Conservation (phyloP, 2,797 vertebrate genomes). For the Champsocephalus gunnari region DNA sequence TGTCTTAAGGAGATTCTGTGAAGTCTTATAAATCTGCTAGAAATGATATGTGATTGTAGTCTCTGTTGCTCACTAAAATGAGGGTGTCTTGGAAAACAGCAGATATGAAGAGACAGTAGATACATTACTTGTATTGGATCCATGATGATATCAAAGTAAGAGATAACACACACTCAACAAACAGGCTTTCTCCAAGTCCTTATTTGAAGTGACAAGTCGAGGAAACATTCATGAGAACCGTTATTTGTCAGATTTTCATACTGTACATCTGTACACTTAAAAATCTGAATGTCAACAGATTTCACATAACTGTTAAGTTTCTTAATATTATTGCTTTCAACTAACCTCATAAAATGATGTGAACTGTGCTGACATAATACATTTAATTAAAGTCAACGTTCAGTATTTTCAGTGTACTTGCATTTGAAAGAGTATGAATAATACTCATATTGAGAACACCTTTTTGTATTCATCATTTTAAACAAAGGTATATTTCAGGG, state of each 20-base stretch:
- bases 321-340: no score
- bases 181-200: conserved; percentile 42
- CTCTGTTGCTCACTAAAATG: conserved; percentile 19
- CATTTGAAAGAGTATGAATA: conserved; percentile 1
- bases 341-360: no score
- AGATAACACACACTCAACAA: conserved; percentile 52
- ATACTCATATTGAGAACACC: background rate
- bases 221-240: conserved; percentile 47
- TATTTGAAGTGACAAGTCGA: conserved; percentile 56
- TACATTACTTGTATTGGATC: conserved; percentile 54
- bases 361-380: no score
- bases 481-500: background rate
- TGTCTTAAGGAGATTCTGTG: conserved; percentile 15
- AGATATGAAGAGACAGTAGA: conserved; percentile 26
- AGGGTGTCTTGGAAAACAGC: conserved; percentile 8
- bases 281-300: no score
- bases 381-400: conserved; percentile 9
- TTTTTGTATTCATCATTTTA: no score
- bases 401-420: conserved; percentile 21
- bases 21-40: conserved; percentile 16
- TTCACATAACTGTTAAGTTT: no score
- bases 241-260: conserved; percentile 34
- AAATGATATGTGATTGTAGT: conserved; percentile 30
- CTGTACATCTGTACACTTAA: no score
- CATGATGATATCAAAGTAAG: conserved; percentile 52